Base-by-base conservation (phyloP, 2,888 invertebrate genomes). In the Trichogramma dendrolimi region DNA sequence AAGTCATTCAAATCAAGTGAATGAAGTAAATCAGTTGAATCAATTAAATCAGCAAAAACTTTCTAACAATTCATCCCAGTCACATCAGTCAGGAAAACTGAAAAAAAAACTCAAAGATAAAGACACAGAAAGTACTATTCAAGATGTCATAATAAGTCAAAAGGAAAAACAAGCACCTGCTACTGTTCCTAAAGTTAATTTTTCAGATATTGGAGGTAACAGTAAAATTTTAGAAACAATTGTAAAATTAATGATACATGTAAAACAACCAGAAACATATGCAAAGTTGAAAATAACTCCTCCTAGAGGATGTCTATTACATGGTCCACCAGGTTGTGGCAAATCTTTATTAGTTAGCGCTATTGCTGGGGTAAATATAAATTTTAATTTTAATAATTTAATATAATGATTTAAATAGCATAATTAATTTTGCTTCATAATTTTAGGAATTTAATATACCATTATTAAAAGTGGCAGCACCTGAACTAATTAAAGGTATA, bases 291-390 rank as follows among this genome's bases (percentile, higher is more conserved):
- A 95, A 1, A 87, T 94, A 58, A 86, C 90, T 67, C 91, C 96
- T 47, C 94, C 96, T 0, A 84, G 93, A 73, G 97, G 96, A 40
- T 89, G 97, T 71, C 80, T 99, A 55, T 81, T 98, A 53, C 96
- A 97, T 78, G 98, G 98, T 0, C 97, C 98, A 1, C 94, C 97
- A 0, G 98, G 98, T 0, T 94, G 95, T 76, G 97, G 98, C 0
- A 93, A 93, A 80, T 91, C 91, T 4, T 81, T 92, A 60, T 73
- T 93, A 63, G 93, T 92, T 0, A 84, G 89, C 75, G 91, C 92
- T 3, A 89, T 93, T 71, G 90, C 92, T 40, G 92, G 93, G 56
- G 88, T 87, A 80, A 80, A 81, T 79, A 44, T n/a, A 46, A 59
- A 56, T 55, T 58, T 60, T 47, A 7, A 38, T 44, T 55, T 7